phyloP scores from a whole-genome alignment of 2,113 vertebrate species.

The Sus scrofa region T2T-Sscrofa CM000818.6:66852501-66853000 shows the following conservation, averaged over 20 bases:
- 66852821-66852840: constrained; percentile 78
- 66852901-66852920: constrained; percentile 81
- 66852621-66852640: background rate
- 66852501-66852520: background rate
- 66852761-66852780: background rate
- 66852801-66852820: constrained; percentile 74
- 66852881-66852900: constrained; percentile 77
- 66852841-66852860: constrained; percentile 67
- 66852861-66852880: constrained; percentile 75
- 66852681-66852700: background rate
- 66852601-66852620: background rate
- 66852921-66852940: constrained; percentile 72
- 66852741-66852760: background rate
- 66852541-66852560: background rate
- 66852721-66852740: background rate
- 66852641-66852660: constrained; percentile 4
- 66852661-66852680: background rate
- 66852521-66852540: background rate
- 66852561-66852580: background rate
- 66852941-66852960: constrained; percentile 54
- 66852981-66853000: background rate
- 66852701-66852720: background rate
- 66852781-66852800: constrained; percentile 60
- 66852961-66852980: background rate
- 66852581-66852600: rapidly evolving